These are phyloP conservation scores for Thelaira solivaga DNA, from an alignment of 2,888 invertebrate genomes.

Conservation along the genomic window DNA sequence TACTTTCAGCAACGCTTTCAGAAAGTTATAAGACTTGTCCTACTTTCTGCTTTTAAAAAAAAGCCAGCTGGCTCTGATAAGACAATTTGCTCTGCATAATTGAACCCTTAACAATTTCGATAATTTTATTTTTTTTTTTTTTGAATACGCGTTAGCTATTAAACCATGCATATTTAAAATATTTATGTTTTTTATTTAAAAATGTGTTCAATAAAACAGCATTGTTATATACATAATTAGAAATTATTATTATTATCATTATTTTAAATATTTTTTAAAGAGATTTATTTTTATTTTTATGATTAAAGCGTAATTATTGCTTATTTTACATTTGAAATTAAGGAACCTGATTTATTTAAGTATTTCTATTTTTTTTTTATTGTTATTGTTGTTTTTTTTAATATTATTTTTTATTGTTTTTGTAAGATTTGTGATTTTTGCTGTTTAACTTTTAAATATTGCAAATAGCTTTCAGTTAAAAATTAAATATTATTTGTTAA, in stretches of 20 bases:
- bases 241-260: constrained; percentile 6
- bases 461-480: constrained; percentile 24
- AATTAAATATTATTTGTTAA: constrained; percentile 30
- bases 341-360: constrained; percentile 67
- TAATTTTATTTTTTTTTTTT: no score
- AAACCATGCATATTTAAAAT: not conserved
- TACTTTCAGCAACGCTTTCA: no score
- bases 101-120: no score
- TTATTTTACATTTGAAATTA: constrained; percentile 67
- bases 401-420: constrained; percentile 1
- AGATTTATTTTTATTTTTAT: constrained; percentile 29
- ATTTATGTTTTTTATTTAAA: constrained; percentile 9
- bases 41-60: no score
- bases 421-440: not conserved
- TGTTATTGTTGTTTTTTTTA: constrained; percentile 1
- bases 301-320: constrained; percentile 67
- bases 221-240: constrained; percentile 32
- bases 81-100: no score
- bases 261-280: constrained; percentile 6
- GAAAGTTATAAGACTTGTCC: no score
- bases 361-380: constrained; percentile 6
- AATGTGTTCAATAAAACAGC: constrained; percentile 62
- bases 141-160: no score
- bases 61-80: no score
- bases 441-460: constrained; percentile 25